These are phyloP conservation scores for Columba livia DNA, from an alignment of 2,113 vertebrate species.

Conservation along the genomic window DNA sequence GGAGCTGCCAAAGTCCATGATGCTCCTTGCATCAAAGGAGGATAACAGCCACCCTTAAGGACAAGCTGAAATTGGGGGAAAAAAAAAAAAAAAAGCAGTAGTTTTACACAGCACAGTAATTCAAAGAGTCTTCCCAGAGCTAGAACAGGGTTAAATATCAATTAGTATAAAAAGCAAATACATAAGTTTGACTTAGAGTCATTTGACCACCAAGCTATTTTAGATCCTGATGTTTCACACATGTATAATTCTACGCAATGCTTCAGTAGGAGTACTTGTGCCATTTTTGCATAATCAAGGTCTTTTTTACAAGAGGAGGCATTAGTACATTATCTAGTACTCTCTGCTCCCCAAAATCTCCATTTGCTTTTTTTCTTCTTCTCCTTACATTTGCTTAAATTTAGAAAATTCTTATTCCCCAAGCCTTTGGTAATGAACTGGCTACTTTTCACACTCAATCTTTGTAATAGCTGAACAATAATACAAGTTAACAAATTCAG, in stretches of 20 bases:
- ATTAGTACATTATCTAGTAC: background rate
- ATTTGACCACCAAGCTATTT: background rate
- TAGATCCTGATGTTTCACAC: background rate
- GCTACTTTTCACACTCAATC: background rate
- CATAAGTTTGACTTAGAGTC: background rate
- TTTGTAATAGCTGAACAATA: background rate
- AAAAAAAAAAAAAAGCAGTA: background rate
- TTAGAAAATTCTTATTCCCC: background rate
- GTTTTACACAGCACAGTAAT: background rate
- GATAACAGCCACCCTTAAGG: slow-evolving; percentile 68
- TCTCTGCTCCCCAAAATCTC: background rate
- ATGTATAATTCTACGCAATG: background rate
- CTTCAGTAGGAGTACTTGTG: background rate
- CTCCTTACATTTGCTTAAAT: background rate
- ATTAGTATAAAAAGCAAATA: background rate
- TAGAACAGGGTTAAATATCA: background rate
- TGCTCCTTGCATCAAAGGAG: slow-evolving; percentile 82
- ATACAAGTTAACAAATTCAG: background rate
- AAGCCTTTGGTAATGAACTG: background rate
- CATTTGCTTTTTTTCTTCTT: background rate
- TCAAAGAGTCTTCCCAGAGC: background rate
- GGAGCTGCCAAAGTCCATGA: slow-evolving; percentile 82
- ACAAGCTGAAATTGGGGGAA: slow-evolving; percentile 69
- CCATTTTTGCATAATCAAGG: background rate
- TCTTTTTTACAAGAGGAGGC: background rate